phyloP scores from a whole-genome alignment of 2,888 invertebrate genomes.

The Caenorhabditis zanzibari region DNA sequence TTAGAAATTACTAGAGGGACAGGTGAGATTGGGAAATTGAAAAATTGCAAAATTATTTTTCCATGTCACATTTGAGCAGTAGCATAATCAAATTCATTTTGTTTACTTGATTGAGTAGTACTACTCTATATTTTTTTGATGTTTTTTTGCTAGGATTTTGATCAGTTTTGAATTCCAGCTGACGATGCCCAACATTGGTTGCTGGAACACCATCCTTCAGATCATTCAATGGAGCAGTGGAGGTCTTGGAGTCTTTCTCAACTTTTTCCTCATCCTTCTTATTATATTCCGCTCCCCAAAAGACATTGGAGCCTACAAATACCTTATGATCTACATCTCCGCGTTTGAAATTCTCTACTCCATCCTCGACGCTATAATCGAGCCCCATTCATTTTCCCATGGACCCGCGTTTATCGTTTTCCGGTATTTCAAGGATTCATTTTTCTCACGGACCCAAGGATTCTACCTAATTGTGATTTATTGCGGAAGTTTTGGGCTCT shows the following conservation, averaged over 20 bases:
- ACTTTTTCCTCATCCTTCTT: background rate
- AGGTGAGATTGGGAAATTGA: background rate
- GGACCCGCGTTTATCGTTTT: constrained; percentile 11
- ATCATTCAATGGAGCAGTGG: background rate
- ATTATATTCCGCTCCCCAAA: constrained; percentile 2
- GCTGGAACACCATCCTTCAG: background rate
- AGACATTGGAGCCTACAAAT: constrained; percentile 4
- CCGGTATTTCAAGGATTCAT: constrained; percentile 25
- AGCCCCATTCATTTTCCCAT: constrained; percentile 11
- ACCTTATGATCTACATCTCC: constrained; percentile 7
- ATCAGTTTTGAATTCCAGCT: background rate
- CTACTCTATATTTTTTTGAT: background rate
- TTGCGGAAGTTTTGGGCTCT: constrained; percentile 32
- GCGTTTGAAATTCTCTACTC: background rate
- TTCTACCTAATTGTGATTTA: constrained; percentile 20
- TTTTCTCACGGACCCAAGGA: background rate
- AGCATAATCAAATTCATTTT: background rate
- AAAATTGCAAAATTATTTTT: too few relatives aligned
- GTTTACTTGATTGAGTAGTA: background rate
- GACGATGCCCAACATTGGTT: background rate
- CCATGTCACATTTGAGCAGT: too few relatives aligned
- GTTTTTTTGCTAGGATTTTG: background rate
- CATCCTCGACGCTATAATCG: background rate
- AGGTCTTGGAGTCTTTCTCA: background rate
- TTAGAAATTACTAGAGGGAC: background rate